These are phyloP conservation scores for Hephaestus fuliginosus DNA, from an alignment of 2,797 vertebrate genomes.

Conservation along the genomic window DNA sequence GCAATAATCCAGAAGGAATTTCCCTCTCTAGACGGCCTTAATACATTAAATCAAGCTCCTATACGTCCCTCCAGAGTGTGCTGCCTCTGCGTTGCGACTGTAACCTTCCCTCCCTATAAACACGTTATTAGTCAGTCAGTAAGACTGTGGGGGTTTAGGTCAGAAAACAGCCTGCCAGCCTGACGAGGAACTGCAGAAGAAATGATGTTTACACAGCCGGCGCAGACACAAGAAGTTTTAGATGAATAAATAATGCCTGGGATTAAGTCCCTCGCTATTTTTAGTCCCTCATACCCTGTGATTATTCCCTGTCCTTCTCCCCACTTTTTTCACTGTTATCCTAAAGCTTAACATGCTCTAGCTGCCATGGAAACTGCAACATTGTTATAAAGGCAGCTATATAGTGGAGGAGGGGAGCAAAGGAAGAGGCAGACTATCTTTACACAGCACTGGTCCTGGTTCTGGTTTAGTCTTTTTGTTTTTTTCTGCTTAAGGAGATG, in stretches of 20 bases:
- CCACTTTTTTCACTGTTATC: slow-evolving; percentile 71
- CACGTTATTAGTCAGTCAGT: slow-evolving; percentile 36
- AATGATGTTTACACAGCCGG: slow-evolving; percentile 68
- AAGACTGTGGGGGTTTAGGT: slow-evolving; percentile 46
- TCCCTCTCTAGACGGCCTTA: slow-evolving; percentile 8
- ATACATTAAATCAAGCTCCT: slow-evolving; percentile 15
- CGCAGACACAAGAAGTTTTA: slow-evolving; percentile 68
- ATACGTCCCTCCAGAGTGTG: neutral
- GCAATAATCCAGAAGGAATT: slow-evolving; percentile 13
- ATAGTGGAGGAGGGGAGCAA: slow-evolving; percentile 70
- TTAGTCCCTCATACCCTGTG: slow-evolving; percentile 73
- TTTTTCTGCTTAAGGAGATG: slow-evolving; percentile 8
- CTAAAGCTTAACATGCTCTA: slow-evolving; percentile 76
- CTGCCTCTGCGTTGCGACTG: slow-evolving; percentile 6
- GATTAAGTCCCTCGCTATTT: slow-evolving; percentile 81
- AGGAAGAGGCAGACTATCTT: slow-evolving; percentile 45
- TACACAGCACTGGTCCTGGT: neutral
- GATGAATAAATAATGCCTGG: slow-evolving; percentile 80
- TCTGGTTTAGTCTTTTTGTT: neutral
- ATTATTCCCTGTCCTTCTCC: slow-evolving; percentile 73
- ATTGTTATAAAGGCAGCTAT: slow-evolving; percentile 67
- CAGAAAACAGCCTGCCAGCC: slow-evolving; percentile 22
- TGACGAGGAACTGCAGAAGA: slow-evolving; percentile 30
- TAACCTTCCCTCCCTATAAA: neutral
- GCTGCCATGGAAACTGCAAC: slow-evolving; percentile 83